phyloP scores from a whole-genome alignment of 2,113 vertebrate genomes.

The Plecotus auritus region DNA sequence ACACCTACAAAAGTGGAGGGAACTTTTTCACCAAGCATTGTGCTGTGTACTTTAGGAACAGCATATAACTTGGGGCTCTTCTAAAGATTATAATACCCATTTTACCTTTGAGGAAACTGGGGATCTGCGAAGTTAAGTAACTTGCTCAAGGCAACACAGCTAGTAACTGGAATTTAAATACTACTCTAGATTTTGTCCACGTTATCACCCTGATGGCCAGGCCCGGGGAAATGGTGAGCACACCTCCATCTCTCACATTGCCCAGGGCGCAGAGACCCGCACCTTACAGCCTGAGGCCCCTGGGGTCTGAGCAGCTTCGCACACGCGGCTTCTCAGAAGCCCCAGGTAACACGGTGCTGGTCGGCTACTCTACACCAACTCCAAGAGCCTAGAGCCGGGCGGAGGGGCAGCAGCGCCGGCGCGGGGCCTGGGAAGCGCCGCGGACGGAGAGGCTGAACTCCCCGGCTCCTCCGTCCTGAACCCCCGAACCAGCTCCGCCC shows the following conservation, averaged over 20 bases:
- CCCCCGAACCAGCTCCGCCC: neutral
- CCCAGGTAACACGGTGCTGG: neutral
- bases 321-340: neutral
- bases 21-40: neutral
- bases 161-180: neutral
- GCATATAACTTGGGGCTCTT: neutral
- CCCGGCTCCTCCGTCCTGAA: neutral
- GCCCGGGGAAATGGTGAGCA: neutral
- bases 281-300: neutral
- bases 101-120: neutral
- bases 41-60: neutral
- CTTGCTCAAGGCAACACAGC: conserved; percentile 28
- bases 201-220: neutral
- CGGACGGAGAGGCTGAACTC: neutral
- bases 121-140: neutral
- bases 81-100: neutral
- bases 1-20: neutral
- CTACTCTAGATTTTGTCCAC: neutral
- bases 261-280: neutral
- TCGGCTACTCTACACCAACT: neutral
- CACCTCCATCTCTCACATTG: neutral
- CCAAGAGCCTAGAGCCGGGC: neutral
- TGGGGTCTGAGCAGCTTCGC: neutral
- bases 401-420: neutral
- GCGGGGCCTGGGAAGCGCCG: neutral